Conservation (phyloP, 2,113 vertebrate genomes). For the Cyprinodon variegatus region DNA sequence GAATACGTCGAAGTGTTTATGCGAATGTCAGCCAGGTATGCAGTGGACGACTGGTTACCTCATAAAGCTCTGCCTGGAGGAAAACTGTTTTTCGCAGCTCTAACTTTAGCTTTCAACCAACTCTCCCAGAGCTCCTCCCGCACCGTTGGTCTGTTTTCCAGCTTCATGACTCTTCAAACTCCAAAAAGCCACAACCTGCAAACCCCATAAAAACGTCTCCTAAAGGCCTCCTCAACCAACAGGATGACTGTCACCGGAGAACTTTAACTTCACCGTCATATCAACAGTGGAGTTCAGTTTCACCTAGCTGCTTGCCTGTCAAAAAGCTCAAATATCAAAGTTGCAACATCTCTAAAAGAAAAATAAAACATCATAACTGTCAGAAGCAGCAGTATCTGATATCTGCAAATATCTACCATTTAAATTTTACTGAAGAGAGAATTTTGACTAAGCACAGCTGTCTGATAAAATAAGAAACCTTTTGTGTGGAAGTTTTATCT, state of each 20-base stretch:
- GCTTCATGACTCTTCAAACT: slow-evolving; percentile 34
- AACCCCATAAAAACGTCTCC: slow-evolving; percentile 37
- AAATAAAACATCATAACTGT: neutral
- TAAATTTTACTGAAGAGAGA: neutral
- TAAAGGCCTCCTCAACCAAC: slow-evolving; percentile 9
- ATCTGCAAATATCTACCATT: neutral
- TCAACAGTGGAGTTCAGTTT: slow-evolving; percentile 13
- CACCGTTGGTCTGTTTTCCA: slow-evolving; percentile 30
- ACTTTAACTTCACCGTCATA: slow-evolving; percentile 19
- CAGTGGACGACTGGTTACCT: slow-evolving; percentile 54
- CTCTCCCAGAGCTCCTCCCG: slow-evolving; percentile 30
- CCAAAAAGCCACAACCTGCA: slow-evolving; percentile 28
- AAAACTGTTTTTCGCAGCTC: slow-evolving; percentile 34
- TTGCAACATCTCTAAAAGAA: slow-evolving; percentile 16
- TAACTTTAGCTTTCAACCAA: slow-evolving; percentile 52
- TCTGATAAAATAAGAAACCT: neutral
- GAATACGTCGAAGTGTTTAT: slow-evolving; percentile 43
- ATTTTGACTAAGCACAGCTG: neutral
- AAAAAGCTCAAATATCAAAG: slow-evolving; percentile 17
- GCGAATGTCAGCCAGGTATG: slow-evolving; percentile 41
- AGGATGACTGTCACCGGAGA: slow-evolving; percentile 6
- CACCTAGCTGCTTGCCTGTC: slow-evolving; percentile 5
- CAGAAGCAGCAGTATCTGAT: neutral
- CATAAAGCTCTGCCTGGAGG: slow-evolving; percentile 63
- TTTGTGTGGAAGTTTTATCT: neutral